Evolutionary conservation across 2,113 vertebrate species (phyloP), one percentile per base, ranked within the genome.

Genomic region (Microcebus jonahi): DNA sequence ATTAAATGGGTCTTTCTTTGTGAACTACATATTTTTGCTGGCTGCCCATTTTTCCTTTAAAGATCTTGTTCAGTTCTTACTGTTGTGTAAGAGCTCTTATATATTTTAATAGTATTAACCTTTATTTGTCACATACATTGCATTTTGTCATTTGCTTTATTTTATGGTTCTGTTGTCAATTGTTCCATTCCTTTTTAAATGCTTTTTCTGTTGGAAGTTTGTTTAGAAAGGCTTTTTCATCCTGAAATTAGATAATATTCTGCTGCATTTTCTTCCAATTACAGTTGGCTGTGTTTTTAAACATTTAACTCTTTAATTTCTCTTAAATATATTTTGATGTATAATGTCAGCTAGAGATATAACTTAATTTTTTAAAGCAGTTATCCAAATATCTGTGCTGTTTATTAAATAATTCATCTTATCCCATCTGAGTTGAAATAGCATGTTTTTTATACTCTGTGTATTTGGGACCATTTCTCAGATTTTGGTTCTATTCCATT

Each of bases 271-370:
- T 90, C 68, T 92, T 65, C 8, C 27, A 90, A 20, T 81, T 93
- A 48, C 48, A n/a, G 34, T 94, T 96, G 34, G 23, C 27, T 67
- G 7, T 71, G 55, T 67, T 87, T 94, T 76, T 63, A 92, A 85
- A 57, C 34, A 87, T 42, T 97, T 87, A 96, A 94, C 45, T 5
- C 8, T 93, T 81, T 71, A 80, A 75, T 83, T 80, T 55, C 5
- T 92, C 53, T 76, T 94, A 50, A 80, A 68, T 94, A 36, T 94
- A 96, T 82, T 88, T 94, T 77, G 77, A 91, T 93, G 1, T 50
- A 55, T 94, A 82, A 77, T 95, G 76, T 92, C n/a, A 95, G 65
- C 57, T 57, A 70, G 23, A 91, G n/a, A 9, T 57, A 39, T 53
- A 87, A 59, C 45, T 67, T 75, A 79, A 87, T 83, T 76, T 91